These are phyloP conservation scores for Halichoeres trimaculatus DNA, from an alignment of 2,113 vertebrate species.

Conservation along the genomic window DNA sequence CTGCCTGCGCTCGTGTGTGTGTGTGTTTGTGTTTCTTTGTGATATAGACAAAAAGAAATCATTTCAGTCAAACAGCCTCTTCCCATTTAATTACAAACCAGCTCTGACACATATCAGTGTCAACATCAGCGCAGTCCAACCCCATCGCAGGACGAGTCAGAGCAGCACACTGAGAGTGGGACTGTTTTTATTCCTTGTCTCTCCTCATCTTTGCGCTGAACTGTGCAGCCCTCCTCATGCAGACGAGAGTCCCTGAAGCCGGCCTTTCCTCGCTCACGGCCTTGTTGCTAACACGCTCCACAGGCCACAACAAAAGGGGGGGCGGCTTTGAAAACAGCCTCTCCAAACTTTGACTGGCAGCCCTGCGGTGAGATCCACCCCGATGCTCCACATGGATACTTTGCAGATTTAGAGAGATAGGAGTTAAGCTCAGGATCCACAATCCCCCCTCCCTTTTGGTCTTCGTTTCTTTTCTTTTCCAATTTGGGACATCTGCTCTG, in stretches of 20 bases:
- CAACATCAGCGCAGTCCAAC: constrained; percentile 37
- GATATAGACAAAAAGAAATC: constrained; percentile 55
- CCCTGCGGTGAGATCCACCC: constrained; percentile 40
- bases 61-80: constrained; percentile 48
- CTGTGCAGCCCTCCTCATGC: constrained; percentile 58
- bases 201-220: constrained; percentile 62
- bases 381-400: constrained; percentile 49
- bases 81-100: constrained; percentile 67
- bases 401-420: constrained; percentile 58
- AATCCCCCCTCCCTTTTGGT: constrained; percentile 47
- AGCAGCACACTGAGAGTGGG: constrained; percentile 13
- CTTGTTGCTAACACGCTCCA: constrained; percentile 67
- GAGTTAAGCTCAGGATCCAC: constrained; percentile 58
- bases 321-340: constrained; percentile 62
- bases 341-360: constrained; percentile 67
- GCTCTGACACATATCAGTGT: constrained; percentile 47
- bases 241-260: constrained; percentile 57
- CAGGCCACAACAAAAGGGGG: constrained; percentile 64
- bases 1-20: constrained; percentile 19
- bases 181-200: constrained; percentile 58
- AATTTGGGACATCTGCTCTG: constrained; percentile 77
- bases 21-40: constrained; percentile 42
- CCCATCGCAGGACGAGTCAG: constrained; percentile 38
- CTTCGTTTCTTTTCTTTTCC: constrained; percentile 63
- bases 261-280: constrained; percentile 47